phyloP scores from a whole-genome alignment of 2,113 vertebrate species.

The Campylomormyrus tamandua region DNA sequence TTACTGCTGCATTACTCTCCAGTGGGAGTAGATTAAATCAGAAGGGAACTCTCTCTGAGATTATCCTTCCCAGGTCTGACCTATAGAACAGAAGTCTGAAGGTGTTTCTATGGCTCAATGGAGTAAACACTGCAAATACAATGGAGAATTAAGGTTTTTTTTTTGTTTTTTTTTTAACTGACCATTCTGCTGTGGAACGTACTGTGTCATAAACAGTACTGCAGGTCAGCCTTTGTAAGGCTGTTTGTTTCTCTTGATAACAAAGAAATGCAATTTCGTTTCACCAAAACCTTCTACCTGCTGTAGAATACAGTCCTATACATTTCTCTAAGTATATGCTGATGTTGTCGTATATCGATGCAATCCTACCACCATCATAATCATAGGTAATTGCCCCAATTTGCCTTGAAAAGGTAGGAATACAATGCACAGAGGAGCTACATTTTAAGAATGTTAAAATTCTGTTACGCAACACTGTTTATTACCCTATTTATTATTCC shows the following conservation, averaged over 20 bases:
- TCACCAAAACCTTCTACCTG: not conserved
- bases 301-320: not conserved
- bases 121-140: constrained; percentile 37
- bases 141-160: constrained; percentile 13
- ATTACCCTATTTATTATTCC: constrained; percentile 2
- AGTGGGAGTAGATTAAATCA: constrained; percentile 13
- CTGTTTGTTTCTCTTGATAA: not conserved
- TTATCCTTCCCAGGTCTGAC: constrained; percentile 36
- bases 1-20: not conserved
- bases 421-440: not conserved
- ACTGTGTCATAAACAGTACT: not conserved
- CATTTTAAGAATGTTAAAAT: not conserved
- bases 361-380: not conserved
- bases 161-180: not conserved
- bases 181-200: constrained; percentile 12
- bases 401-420: not conserved
- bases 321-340: not conserved
- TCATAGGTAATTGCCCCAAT: not conserved
- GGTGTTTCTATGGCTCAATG: constrained; percentile 45
- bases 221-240: not conserved
- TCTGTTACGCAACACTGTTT: not conserved
- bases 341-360: not conserved
- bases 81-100: constrained; percentile 37
- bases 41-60: constrained; percentile 11
- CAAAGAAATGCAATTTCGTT: not conserved